Base-by-base conservation (phyloP, 2,888 invertebrate species). In the Zhuqinia jingwanae region DNA sequence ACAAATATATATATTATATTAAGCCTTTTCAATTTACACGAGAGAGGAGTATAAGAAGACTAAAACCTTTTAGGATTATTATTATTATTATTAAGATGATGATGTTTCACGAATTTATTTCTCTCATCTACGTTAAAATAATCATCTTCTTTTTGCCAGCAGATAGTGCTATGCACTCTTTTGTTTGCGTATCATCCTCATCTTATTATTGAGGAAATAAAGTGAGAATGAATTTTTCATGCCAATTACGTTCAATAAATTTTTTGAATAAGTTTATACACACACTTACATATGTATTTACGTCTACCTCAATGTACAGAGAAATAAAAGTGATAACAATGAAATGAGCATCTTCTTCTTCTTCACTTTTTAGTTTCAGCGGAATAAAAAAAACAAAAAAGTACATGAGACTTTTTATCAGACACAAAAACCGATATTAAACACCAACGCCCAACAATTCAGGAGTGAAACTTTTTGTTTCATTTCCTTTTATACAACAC, bases 201-300 rank as follows among this genome's bases (percentile, higher is more conserved):
- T 75, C 56, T 56, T 58, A 76, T 76, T 42, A 56, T 77, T 70
- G 22, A 77, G 84, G 76, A 77, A 77, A 50, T 83, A 83, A 84
- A 84, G 84, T 77, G 84, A 84, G 84, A 84, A 77, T 65, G 84
- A 84, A 84, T 77, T 84, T 76, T 82, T 84, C 76, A 84, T 76
- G 84, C 77, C 77, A 76, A 76, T 76, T 76, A 77, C 63, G 56
- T 77, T 58, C 77, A 84, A 84, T 84, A 77, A 58, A 53, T 56
- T 81, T 53, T 65, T 45, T 68, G 68, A 84, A 84, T 58, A 84
- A 77, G 77, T 84, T 84, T 77, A n/a, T n/a, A n/a, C n/a, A n/a
- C n/a, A n/a, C n/a, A n/a, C n/a, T n/a, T n/a, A n/a, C n/a, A n/a
- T n/a, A n/a, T n/a, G n/a, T n/a, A n/a, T n/a, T n/a, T n/a, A n/a